Percentiles rank a stretch among this genome's conserved stretches.
phyloP scores from a whole-genome alignment of 2,888 invertebrate genomes.

The Cephus sareptanus region DNA sequence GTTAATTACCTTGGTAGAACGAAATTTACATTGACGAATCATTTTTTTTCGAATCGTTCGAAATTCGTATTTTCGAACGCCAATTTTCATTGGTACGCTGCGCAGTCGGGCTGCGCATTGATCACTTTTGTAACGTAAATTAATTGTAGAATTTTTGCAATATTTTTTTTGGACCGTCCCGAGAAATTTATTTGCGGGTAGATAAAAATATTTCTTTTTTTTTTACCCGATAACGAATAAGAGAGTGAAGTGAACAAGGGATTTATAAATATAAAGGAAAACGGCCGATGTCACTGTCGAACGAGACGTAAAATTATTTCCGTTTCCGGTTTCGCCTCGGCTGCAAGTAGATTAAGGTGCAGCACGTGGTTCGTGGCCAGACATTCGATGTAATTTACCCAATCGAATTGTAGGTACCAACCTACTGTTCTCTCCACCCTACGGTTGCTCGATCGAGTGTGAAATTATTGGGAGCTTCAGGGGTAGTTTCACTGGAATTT shows the following conservation, averaged over 20 bases:
- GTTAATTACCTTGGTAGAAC: background rate
- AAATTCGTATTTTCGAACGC: too few species aligned
- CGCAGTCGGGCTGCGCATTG: too few species aligned
- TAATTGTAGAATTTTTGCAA: too few species aligned
- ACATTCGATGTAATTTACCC: constrained; percentile 20
- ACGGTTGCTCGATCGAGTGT: constrained; percentile 27
- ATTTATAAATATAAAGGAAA: background rate
- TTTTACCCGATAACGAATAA: background rate
- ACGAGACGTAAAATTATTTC: constrained; percentile 31
- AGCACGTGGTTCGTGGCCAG: background rate
- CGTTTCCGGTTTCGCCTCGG: constrained; percentile 11
- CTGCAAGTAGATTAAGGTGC: constrained; percentile 3
- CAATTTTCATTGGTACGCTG: too few species aligned
- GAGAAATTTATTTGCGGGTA: background rate
- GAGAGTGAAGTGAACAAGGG: background rate
- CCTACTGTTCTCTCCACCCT: constrained; percentile 12
- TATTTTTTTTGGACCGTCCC: too few species aligned
- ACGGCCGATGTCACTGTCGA: constrained; percentile 24
- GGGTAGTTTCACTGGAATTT: constrained; percentile 14
- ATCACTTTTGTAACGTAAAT: too few species aligned
- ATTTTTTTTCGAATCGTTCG: too few species aligned
- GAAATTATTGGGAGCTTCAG: constrained; percentile 35
- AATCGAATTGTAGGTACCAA: constrained; percentile 10
- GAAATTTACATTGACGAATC: too few species aligned
- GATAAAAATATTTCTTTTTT: background rate